Evolutionary conservation across 1,140 invertebrate genomes (phyloP), one percentile per base, ranked within the genome.

Genomic region (Ectropis grisescens): DNA sequence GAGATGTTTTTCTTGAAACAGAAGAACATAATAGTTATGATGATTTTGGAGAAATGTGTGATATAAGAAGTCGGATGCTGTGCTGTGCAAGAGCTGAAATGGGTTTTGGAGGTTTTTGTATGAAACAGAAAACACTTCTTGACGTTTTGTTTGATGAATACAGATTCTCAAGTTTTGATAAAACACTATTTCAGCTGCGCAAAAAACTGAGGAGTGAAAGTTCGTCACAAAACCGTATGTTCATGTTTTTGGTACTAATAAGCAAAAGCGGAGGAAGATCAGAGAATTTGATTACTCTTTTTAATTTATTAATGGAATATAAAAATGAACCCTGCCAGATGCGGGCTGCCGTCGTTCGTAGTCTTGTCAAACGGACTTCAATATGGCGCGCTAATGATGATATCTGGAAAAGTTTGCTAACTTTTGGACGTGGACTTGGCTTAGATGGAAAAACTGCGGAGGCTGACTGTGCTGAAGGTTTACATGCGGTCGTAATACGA

Each of bases 81-180:
- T n/a, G n/a, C n/a, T n/a, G n/a, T n/a, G n/a, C n/a, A n/a, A n/a
- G n/a, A n/a, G n/a, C n/a, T n/a, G n/a, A n/a, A n/a, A n/a, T n/a
- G n/a, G n/a, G n/a, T n/a, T n/a, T n/a, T n/a, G n/a, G n/a, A n/a
- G n/a, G n/a, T n/a, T n/a, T n/a, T n/a, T n/a, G n/a, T n/a, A n/a
- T n/a, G 4, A n/a, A n/a, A n/a, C n/a, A n/a, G n/a, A n/a, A n/a
- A n/a, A n/a, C n/a, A n/a, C n/a, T n/a, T n/a, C n/a, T n/a, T n/a
- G n/a, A n/a, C n/a, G n/a, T n/a, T n/a, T n/a, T 74, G 8, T 72
- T 58, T 13, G 57, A 67, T 36, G 45, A 46, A 22, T 76, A 59
- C 37, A 48, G 68, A 0, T 69, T 70, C 23, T 29, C 34, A 3
- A 52, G 43, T 29, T 76, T 72, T 15, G 42, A 58, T 9, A 40